Conservation (phyloP, 2,113 vertebrate species). For the Donacobius atricapilla region DNA sequence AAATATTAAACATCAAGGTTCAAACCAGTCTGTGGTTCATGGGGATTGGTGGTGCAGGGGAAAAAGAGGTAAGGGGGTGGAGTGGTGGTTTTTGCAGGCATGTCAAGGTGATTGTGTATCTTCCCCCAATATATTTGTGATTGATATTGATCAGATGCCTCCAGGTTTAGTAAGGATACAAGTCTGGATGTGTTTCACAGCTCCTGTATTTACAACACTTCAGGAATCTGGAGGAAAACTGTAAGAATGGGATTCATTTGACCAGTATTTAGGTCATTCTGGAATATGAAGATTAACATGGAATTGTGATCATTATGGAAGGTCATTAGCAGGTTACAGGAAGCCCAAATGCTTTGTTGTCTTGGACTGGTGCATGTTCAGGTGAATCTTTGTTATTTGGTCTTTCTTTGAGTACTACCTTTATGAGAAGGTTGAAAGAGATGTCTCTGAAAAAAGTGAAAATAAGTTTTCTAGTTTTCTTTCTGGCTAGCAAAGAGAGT, state of each 20-base stretch:
- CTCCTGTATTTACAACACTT: neutral
- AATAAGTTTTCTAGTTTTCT: neutral
- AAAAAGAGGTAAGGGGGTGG: neutral
- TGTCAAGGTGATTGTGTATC: neutral
- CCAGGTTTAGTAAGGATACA: neutral
- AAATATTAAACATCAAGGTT: neutral
- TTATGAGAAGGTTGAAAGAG: too few relatives aligned
- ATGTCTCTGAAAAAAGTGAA: neutral
- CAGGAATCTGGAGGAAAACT: neutral
- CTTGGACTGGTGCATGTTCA: too few relatives aligned
- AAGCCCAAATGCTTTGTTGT: neutral
- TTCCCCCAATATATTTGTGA: neutral
- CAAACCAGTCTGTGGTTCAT: neutral
- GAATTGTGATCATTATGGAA: neutral
- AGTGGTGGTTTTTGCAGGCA: neutral
- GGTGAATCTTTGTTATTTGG: too few relatives aligned
- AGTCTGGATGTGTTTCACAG: neutral
- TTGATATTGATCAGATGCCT: neutral
- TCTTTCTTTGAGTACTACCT: too few relatives aligned
- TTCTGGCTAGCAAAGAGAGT: slow-evolving; percentile 26
- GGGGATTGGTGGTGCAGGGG: neutral
- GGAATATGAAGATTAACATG: neutral
- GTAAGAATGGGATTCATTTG: neutral
- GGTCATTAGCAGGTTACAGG: neutral
- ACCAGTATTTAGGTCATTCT: neutral